phyloP scores from a whole-genome alignment of 2,888 invertebrate species.

The Nomada lathburiana region DNA sequence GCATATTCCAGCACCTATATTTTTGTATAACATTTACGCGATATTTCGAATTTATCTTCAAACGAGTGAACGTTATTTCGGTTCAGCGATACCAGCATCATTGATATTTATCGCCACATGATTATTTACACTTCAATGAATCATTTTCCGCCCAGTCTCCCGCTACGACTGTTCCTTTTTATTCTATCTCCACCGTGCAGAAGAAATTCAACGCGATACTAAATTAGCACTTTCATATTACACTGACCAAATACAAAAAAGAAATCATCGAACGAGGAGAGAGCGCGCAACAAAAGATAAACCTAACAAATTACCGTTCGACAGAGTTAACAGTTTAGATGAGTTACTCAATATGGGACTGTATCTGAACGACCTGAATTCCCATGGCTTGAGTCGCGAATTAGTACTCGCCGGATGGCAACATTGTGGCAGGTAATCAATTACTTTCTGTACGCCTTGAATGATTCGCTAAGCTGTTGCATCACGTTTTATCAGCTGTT shows the following conservation, averaged over 20 bases:
- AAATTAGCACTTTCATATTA: too few species aligned
- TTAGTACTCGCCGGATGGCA: constrained; percentile 94
- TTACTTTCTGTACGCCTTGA: neutral
- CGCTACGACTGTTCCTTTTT: too few species aligned
- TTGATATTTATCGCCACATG: too few species aligned
- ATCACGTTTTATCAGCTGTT: neutral
- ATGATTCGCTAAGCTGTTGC: neutral
- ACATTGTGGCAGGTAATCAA: constrained; percentile 88
- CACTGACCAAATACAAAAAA: neutral
- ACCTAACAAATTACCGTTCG: neutral
- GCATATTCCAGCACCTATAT: too few species aligned
- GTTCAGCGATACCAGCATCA: too few species aligned
- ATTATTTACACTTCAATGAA: too few species aligned
- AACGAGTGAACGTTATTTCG: too few species aligned
- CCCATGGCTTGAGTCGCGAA: constrained; percentile 93
- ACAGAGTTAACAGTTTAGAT: constrained; percentile 92
- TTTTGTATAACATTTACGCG: too few species aligned
- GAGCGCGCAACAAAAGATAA: neutral
- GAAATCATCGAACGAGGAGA: neutral
- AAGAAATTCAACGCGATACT: too few species aligned
- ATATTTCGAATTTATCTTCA: too few species aligned
- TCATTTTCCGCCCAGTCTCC: too few species aligned
- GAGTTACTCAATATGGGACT: constrained; percentile 92
- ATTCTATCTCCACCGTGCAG: too few species aligned
- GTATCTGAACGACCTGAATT: constrained; percentile 93